Percentiles rank a stretch among this genome's conserved stretches.
phyloP scores from a whole-genome alignment of 2,888 invertebrate genomes.

The Ophion costatus region DNA sequence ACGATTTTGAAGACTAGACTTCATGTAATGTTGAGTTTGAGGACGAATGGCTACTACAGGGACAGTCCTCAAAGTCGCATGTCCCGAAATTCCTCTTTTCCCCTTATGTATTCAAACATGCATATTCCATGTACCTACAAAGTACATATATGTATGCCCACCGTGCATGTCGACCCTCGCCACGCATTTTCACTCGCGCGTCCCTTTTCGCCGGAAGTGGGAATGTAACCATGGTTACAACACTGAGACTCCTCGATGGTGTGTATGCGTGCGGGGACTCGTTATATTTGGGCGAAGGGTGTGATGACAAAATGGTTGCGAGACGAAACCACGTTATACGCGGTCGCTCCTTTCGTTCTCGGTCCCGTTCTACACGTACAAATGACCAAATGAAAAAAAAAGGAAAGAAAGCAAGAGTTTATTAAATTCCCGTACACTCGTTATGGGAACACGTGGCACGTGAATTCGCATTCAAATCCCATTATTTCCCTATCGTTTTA shows the following conservation, averaged over 20 bases:
- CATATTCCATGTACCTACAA: conserved; percentile 17
- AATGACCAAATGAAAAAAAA: conserved; percentile 7
- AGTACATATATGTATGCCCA: conserved; percentile 29
- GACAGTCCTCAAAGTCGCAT: no score
- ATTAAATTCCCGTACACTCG: not conserved
- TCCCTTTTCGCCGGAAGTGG: conserved; percentile 66
- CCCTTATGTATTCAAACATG: no score
- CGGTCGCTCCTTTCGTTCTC: conserved; percentile 38
- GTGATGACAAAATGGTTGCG: conserved; percentile 82
- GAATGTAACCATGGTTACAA: conserved; percentile 81
- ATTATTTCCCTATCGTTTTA: conserved; percentile 2
- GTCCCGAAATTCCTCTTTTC: no score
- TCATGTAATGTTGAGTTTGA: no score
- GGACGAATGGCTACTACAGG: no score
- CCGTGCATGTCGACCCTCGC: conserved; percentile 64
- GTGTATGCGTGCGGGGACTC: conserved; percentile 28
- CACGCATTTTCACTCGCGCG: conserved; percentile 62
- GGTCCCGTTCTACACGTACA: not conserved
- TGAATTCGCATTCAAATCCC: not conserved
- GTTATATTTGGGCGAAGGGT: conserved; percentile 71
- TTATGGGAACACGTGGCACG: conserved; percentile 9
- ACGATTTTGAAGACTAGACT: no score
- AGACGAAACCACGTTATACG: conserved; percentile 74
- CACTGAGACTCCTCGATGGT: conserved; percentile 77
- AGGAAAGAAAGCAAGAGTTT: not conserved